phyloP scores from a whole-genome alignment of 2,888 invertebrate species.

The Elysia crispata region DNA sequence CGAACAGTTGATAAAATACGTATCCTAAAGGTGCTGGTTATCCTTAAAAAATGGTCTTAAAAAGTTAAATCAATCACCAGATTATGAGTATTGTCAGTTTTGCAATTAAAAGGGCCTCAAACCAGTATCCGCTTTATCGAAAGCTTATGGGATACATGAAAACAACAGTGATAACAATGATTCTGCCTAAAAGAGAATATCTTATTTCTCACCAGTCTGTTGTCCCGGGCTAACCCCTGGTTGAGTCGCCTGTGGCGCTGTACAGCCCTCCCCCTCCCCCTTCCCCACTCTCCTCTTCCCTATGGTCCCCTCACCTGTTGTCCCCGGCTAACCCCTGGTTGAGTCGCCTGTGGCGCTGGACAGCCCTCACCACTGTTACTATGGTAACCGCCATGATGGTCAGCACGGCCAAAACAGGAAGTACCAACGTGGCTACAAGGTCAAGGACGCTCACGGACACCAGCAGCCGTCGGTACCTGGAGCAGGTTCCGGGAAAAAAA shows the following conservation, averaged over 20 bases:
- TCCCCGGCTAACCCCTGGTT: neutral
- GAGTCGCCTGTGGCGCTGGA: constrained; percentile 45
- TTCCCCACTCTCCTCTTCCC: neutral
- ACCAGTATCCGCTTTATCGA: too few species aligned
- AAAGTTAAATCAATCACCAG: too few species aligned
- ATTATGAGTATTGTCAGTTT: too few species aligned
- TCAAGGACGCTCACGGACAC: constrained; percentile 56
- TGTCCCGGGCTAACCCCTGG: neutral
- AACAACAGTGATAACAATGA: too few species aligned
- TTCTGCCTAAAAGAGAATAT: too few species aligned
- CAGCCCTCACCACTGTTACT: constrained; percentile 42
- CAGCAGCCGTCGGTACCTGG: constrained; percentile 48
- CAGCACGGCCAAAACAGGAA: constrained; percentile 55
- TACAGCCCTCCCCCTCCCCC: constrained; percentile 26
- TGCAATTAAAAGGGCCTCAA: too few species aligned
- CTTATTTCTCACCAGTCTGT: too few species aligned
- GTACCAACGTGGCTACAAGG: constrained; percentile 56
- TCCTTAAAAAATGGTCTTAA: too few species aligned
- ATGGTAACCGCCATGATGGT: constrained; percentile 52
- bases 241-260: constrained; percentile 45
- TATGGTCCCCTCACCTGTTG: neutral
- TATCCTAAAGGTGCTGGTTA: too few species aligned
- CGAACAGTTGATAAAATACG: too few species aligned
- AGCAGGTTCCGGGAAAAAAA: too few species aligned
- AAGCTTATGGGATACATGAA: too few species aligned